Base-by-base conservation (phyloP, 1,140 invertebrate species). In the Orchestia grillus region DNA sequence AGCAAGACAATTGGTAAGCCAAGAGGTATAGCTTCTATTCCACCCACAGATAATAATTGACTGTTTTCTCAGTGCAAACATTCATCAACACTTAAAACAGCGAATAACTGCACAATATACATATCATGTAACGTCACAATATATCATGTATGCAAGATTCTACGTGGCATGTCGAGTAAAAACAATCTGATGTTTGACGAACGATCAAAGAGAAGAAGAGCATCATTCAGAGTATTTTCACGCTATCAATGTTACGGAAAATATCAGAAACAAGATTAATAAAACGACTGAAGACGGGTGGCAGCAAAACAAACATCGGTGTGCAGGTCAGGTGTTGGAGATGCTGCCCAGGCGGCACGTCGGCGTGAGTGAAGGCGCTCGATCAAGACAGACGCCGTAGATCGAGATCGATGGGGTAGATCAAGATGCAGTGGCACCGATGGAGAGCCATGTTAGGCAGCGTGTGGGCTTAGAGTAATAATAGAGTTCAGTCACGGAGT, bases 381-480 rank as follows among this genome's bases (percentile, higher is more conserved):
- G 62, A 77, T 77, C 62, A 77, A 77, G 62, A 53, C 19, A 53
- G 47, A 53, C 47, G 47, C 19, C 19, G 11, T 77, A 77, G 88
- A 91, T 91, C 11, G 41, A 91, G 88, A 91, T 91, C 11, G 88
- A 91, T 91, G 88, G 44, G 42, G 88, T 91, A 42, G 41, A 91
- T 91, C 28, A 91, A 43, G 88, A 43, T 91, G 88, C 88, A 91
- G 88, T 91, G 88, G 41, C 88, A 91, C 19, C 62, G 62, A 6
- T 28, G 62, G 62, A 1, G 62, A 77, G 62, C 62, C 62, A 77
- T 44, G 88, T 91, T 42, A 43, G 88, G 88, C 88, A 91, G 41
- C 88, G 88, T 42, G 88, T 91, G 88, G 88, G 88, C 88, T 44
- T 91, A 44, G 88, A 43, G 88, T 91, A 91, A 91, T 91, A 91